Evolutionary conservation across 2,797 vertebrate genomes (phyloP).

Genomic region (Percopsis omiscomaycus): DNA sequence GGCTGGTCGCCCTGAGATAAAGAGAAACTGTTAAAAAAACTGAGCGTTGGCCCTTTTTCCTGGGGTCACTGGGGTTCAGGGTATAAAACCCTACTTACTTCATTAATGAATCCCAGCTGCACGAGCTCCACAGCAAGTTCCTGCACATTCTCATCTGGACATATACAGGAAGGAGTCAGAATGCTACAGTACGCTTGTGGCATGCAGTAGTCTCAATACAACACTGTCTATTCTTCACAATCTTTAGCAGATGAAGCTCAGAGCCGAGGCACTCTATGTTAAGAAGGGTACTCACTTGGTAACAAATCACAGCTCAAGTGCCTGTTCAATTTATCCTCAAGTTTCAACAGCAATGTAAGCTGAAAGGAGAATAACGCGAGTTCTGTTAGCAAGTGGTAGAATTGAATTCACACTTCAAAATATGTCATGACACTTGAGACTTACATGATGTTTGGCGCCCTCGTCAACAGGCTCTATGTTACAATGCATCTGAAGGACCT

Average conservation of each 20-base stretch:
- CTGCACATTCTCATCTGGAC: conserved; percentile 94
- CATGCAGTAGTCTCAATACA: not conserved
- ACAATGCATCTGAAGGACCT: conserved; percentile 99
- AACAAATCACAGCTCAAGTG: conserved; percentile 97
- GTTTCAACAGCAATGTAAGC: conserved; percentile 94
- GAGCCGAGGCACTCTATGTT: too few relatives aligned
- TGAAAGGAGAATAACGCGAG: conserved; percentile 49
- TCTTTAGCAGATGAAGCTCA: too few relatives aligned
- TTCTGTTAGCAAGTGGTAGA: not conserved
- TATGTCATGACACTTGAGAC: conserved; percentile 37
- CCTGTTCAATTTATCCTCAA: conserved; percentile 97
- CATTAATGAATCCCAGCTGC: conserved; percentile 96
- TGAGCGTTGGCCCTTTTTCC: not conserved
- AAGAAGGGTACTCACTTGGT: conserved; percentile 75
- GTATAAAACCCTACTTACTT: conserved; percentile 76
- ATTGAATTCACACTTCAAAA: not conserved
- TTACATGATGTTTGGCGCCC: conserved; percentile 92
- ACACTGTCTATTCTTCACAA: not conserved
- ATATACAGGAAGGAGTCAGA: conserved; percentile 7
- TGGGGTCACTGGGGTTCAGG: not conserved
- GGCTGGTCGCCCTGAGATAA: conserved; percentile 88
- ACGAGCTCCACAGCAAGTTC: conserved; percentile 94
- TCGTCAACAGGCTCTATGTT: conserved; percentile 97
- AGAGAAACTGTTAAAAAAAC: not conserved
- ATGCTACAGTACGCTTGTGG: not conserved